Conservation (phyloP, 2,797 vertebrate species). For the Naso thynnoides region DNA sequence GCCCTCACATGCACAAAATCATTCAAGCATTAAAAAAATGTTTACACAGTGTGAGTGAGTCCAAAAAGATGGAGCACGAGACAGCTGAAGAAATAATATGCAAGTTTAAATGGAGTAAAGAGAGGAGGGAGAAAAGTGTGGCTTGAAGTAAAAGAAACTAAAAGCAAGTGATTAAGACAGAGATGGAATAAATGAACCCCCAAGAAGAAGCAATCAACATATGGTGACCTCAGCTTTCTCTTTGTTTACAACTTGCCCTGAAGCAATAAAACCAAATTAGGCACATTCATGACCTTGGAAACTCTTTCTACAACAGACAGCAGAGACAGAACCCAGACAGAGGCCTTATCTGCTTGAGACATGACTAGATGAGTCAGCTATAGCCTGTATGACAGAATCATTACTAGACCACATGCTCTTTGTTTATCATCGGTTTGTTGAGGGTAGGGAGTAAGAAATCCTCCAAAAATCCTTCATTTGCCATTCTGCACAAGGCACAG, state of each 20-base stretch:
- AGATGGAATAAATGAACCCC: background rate
- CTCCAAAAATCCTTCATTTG: conserved; percentile 51
- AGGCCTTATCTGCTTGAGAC: conserved; percentile 56
- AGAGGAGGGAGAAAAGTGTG: background rate
- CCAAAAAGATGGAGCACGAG: conserved; percentile 7
- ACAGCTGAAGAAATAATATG: conserved; percentile 7
- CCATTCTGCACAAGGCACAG: conserved; percentile 37
- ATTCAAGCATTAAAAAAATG: background rate
- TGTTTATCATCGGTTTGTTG: conserved; percentile 40
- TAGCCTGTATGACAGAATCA: conserved; percentile 57
- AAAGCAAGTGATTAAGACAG: background rate
- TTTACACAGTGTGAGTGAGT: conserved; percentile 8
- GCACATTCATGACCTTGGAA: conserved; percentile 42
- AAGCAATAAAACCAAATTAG: conserved; percentile 24
- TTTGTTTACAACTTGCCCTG: conserved; percentile 32
- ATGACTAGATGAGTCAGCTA: conserved; percentile 31
- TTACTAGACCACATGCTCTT: conserved; percentile 44
- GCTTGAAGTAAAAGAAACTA: background rate
- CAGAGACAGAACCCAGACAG: conserved; percentile 27
- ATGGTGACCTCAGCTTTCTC: conserved; percentile 3
- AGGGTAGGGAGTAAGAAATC: conserved; percentile 35
- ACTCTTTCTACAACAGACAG: conserved; percentile 19
- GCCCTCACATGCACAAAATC: background rate
- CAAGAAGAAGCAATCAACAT: background rate
- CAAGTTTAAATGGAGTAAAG: background rate